Evolutionary conservation across 37 sponge, comb jelly and placozoan species (phyloP).

Genomic region (Agelas oroides): DNA sequence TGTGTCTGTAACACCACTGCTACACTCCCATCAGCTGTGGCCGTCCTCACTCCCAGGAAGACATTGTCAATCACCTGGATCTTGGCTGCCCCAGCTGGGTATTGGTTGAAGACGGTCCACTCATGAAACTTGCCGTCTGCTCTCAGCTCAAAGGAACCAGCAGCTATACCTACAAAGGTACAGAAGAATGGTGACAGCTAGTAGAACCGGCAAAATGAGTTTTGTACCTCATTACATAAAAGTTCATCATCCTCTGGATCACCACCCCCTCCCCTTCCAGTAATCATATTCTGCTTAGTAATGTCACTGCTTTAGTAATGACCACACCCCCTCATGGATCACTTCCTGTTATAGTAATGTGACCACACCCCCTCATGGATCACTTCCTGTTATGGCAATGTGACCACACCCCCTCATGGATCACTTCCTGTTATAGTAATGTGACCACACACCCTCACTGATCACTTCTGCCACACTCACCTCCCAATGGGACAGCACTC

Average conservation of each 20-base stretch:
- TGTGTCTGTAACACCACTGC: slow-evolving; percentile 15
- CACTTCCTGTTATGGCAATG: too few relatives aligned
- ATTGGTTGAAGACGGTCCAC: slow-evolving; percentile 44
- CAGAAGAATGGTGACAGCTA: background rate
- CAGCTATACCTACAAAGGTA: slow-evolving; percentile 8
- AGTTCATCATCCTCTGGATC: background rate
- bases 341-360: too few relatives aligned
- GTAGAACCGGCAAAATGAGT: too few relatives aligned
- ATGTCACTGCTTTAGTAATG: too few relatives aligned
- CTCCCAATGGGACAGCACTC: slow-evolving; percentile 25
- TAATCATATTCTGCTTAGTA: too few relatives aligned
- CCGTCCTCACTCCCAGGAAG: slow-evolving; percentile 17
- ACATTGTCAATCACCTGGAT: slow-evolving; percentile 16
- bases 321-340: too few relatives aligned
- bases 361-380: too few relatives aligned
- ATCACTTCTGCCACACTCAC: too few relatives aligned
- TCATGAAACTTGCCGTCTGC: slow-evolving; percentile 35
- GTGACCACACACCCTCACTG: too few relatives aligned
- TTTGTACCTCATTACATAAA: background rate
- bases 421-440: too few relatives aligned
- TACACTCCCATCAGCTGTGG: background rate
- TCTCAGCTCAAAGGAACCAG: slow-evolving; percentile 29
- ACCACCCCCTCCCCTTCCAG: too few relatives aligned
- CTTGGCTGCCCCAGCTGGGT: slow-evolving; percentile 42
- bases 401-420: too few relatives aligned